Evolutionary conservation across 1,140 invertebrate genomes (phyloP).

Genomic region (Drosophila athabasca): DNA sequence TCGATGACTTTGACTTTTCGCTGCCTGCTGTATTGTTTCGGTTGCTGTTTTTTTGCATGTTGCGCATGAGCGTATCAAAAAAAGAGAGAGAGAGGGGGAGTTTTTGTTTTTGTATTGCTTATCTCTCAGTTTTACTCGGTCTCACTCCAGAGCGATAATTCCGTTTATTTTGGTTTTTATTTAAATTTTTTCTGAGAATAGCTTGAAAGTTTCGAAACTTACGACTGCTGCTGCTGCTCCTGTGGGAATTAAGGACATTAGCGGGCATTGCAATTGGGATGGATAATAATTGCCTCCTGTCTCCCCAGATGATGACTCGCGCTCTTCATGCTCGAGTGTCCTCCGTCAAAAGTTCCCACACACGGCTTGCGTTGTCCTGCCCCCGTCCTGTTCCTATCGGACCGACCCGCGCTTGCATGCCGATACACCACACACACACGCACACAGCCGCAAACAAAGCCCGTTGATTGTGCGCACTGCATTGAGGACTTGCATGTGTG

Average conservation of each 20-base stretch:
- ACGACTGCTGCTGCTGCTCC: not conserved
- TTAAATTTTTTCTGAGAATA: slow-evolving; percentile 9
- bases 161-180: not conserved
- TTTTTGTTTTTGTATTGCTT: not conserved
- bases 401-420: slow-evolving; percentile 46
- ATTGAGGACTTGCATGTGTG: not conserved
- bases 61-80: slow-evolving; percentile 60
- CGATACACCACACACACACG: slow-evolving; percentile 53
- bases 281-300: slow-evolving; percentile 53
- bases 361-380: slow-evolving; percentile 31
- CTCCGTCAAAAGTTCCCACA: slow-evolving; percentile 71
- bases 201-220: slow-evolving; percentile 1
- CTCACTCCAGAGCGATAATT: slow-evolving; percentile 5
- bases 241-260: slow-evolving; percentile 62
- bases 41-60: slow-evolving; percentile 52
- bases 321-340: slow-evolving; percentile 75
- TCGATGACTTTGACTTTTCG: slow-evolving; percentile 39
- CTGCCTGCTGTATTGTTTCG: not conserved
- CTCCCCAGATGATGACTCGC: slow-evolving; percentile 6
- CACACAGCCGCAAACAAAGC: slow-evolving; percentile 50
- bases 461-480: slow-evolving; percentile 56
- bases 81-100: slow-evolving; percentile 11
- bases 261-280: slow-evolving; percentile 44
- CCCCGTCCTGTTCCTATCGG: not conserved
- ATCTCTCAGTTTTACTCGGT: not conserved